phyloP scores from a whole-genome alignment of 1,140 invertebrate genomes.

The Bombus huntii region DNA sequence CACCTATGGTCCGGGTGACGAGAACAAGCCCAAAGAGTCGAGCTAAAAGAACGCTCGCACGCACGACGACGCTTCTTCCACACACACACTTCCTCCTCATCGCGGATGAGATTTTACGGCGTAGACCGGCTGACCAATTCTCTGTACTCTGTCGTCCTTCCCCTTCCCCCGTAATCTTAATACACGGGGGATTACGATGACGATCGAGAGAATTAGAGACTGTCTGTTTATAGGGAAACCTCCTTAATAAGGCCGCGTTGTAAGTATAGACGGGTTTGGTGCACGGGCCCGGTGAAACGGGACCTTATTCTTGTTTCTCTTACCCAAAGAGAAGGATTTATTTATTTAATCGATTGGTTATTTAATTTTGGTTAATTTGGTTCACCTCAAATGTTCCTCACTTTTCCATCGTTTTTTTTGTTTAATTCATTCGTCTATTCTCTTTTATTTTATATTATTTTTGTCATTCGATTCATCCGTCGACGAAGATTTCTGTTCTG shows the following conservation, averaged over 20 bases:
- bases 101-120: conserved; percentile 62
- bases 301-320: conserved; percentile 57
- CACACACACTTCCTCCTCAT: conserved; percentile 51
- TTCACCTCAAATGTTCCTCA: conserved; percentile 5
- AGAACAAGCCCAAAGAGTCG: conserved; percentile 74
- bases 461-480: not conserved
- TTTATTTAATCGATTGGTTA: conserved; percentile 34
- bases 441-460: not conserved
- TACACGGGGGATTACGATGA: conserved; percentile 27
- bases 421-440: not conserved
- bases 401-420: not conserved
- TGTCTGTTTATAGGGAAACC: conserved; percentile 68
- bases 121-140: conserved; percentile 45
- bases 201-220: conserved; percentile 66
- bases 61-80: conserved; percentile 57
- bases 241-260: conserved; percentile 75
- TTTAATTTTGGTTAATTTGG: not conserved
- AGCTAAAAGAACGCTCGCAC: conserved; percentile 66
- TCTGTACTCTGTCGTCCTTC: conserved; percentile 41
- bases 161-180: conserved; percentile 21
- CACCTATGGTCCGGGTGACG: conserved; percentile 72
- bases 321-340: conserved; percentile 61
- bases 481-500: not conserved
- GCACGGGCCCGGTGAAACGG: conserved; percentile 75
- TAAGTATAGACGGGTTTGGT: conserved; percentile 80